Conservation (phyloP, 2,888 invertebrate genomes). For the Asteroscopus sphinx region DNA sequence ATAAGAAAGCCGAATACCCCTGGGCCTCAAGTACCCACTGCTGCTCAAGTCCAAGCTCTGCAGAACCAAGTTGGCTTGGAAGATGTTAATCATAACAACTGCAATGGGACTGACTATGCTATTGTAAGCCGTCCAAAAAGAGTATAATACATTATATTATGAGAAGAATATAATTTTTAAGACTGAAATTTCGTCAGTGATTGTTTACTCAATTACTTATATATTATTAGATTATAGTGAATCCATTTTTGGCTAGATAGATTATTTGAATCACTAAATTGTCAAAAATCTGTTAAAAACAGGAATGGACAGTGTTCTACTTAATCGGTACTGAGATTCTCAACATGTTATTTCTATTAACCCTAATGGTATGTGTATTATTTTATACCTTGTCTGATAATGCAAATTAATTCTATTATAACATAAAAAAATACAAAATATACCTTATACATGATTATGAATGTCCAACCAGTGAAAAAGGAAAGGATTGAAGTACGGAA, state of each 20-base stretch:
- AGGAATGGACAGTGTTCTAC: slow-evolving; percentile 11
- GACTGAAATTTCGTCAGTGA: slow-evolving; percentile 76
- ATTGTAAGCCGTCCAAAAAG: slow-evolving; percentile 96
- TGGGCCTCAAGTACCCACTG: slow-evolving; percentile 87
- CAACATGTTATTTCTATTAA: too few relatives aligned
- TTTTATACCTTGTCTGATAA: too few relatives aligned
- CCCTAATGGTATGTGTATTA: too few relatives aligned
- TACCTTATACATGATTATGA: too few relatives aligned
- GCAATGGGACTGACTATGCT: slow-evolving; percentile 95
- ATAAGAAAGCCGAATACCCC: slow-evolving; percentile 92
- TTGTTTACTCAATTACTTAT: slow-evolving; percentile 63
- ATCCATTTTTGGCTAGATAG: slow-evolving; percentile 22
- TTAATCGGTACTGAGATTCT: not conserved
- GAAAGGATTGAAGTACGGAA: too few relatives aligned
- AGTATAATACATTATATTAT: slow-evolving; percentile 87
- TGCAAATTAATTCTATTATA: too few relatives aligned
- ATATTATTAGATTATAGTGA: slow-evolving; percentile 52
- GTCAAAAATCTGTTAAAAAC: slow-evolving; percentile 8
- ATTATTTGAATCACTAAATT: slow-evolving; percentile 4
- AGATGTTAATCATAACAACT: slow-evolving; percentile 92
- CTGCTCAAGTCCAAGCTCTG: slow-evolving; percentile 85
- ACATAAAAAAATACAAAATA: too few relatives aligned
- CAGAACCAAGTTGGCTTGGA: slow-evolving; percentile 84
- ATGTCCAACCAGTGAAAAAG: not conserved
- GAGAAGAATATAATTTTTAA: slow-evolving; percentile 62